Evolutionary conservation across 2,797 vertebrate genomes (phyloP).

Genomic region (Smutsia temminckii): DNA sequence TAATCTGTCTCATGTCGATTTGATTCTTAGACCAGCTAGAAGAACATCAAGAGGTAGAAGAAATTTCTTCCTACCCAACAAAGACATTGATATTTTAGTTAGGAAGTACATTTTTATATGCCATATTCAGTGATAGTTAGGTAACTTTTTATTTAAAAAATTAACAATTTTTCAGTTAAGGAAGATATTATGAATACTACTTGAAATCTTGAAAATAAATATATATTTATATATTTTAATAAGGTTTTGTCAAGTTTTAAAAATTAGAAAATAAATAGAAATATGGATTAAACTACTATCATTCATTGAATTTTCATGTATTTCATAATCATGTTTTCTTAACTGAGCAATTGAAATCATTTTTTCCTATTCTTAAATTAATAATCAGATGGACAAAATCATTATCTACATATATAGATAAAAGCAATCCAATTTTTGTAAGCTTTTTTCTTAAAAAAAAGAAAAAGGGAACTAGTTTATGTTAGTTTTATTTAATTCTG

Average conservation of each 20-base stretch:
- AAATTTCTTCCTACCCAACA: not conserved
- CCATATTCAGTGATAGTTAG: not conserved
- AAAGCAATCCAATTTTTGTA: not conserved
- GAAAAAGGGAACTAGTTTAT: not conserved
- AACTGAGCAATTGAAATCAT: not conserved
- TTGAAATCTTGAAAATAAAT: not conserved
- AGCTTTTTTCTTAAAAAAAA: not conserved
- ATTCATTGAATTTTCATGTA: not conserved
- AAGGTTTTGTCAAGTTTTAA: not conserved
- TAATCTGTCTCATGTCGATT: too few species aligned
- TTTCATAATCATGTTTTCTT: not conserved
- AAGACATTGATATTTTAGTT: not conserved
- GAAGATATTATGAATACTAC: not conserved
- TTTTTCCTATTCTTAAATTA: not conserved
- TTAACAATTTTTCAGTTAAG: not conserved
- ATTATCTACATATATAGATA: not conserved
- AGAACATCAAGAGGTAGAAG: too few species aligned
- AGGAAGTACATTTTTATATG: not conserved
- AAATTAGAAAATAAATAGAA: not conserved
- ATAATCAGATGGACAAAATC: not conserved
- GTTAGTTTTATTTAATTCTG: conserved; percentile 5
- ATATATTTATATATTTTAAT: not conserved
- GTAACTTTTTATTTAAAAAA: not conserved
- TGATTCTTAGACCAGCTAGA: too few species aligned
- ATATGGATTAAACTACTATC: not conserved